Conservation (phyloP, 2,888 invertebrate species). For the Orthonychiurus folsomi region DNA sequence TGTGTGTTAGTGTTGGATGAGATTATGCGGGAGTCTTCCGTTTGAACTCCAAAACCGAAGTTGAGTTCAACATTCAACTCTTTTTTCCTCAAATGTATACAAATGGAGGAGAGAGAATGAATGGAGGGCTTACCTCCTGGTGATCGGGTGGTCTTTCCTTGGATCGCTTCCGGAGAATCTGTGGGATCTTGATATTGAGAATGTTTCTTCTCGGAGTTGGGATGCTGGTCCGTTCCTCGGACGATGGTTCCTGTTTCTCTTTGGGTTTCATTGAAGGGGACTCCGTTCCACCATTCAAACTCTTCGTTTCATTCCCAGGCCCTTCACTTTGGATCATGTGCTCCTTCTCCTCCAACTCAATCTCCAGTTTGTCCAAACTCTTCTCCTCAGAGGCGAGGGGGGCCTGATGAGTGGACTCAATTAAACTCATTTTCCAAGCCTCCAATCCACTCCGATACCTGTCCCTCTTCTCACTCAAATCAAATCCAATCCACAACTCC, state of each 20-base stretch:
- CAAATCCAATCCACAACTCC: background rate
- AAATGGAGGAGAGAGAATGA: no score
- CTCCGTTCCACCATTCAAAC: constrained; percentile 6
- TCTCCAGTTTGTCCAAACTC: constrained; percentile 23
- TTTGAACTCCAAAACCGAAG: no score
- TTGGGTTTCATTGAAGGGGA: constrained; percentile 16
- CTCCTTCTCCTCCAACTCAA: constrained; percentile 22
- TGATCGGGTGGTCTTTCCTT: constrained; percentile 18
- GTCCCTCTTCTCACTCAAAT: background rate
- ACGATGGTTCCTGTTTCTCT: constrained; percentile 12
- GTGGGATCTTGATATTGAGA: constrained; percentile 20
- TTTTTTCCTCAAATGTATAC: no score
- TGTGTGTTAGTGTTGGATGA: no score
- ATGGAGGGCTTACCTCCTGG: background rate
- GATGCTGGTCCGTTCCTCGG: constrained; percentile 6
- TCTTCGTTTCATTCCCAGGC: background rate
- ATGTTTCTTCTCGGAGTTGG: background rate
- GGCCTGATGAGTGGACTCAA: constrained; percentile 19
- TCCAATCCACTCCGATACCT: no score
- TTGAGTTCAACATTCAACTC: no score
- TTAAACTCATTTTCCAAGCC: constrained; percentile 18
- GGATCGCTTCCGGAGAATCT: constrained; percentile 19
- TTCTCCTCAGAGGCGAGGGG: constrained; percentile 22
- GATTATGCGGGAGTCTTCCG: no score
- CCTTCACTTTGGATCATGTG: constrained; percentile 16